Conservation (phyloP, 2,797 vertebrate genomes). For the Eidolon dupreanum region DNA sequence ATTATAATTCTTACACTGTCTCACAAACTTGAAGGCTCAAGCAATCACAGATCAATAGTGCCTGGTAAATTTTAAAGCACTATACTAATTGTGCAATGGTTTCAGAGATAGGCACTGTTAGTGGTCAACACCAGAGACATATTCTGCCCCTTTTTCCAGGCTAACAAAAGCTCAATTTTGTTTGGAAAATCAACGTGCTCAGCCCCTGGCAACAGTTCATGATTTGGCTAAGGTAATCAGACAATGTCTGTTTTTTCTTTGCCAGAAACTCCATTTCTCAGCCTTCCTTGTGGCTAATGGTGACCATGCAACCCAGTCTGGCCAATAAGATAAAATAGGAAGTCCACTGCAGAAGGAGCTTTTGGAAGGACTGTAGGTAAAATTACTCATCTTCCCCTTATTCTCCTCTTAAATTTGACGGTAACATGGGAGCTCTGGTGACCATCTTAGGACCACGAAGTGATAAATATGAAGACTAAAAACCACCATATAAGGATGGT, state of each 20-base stretch:
- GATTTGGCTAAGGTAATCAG: neutral
- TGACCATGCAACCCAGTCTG: neutral
- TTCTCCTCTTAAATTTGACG: neutral
- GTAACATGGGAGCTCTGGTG: neutral
- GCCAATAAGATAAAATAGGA: neutral
- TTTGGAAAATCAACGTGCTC: neutral
- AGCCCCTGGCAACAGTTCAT: neutral
- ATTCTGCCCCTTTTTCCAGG: neutral
- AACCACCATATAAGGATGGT: neutral
- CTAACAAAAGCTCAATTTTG: neutral
- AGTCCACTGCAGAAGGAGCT: neutral
- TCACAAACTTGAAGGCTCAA: neutral
- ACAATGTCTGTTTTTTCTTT: neutral
- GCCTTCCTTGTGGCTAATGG: neutral
- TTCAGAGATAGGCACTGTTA: neutral
- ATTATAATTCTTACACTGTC: neutral
- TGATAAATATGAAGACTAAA: neutral
- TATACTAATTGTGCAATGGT: too few species aligned
- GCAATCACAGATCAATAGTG: neutral
- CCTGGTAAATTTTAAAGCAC: neutral
- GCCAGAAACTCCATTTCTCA: neutral
- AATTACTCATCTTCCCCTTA: neutral
- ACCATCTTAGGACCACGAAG: neutral
- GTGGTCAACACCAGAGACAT: neutral
- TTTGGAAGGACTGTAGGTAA: neutral